phyloP scores from a whole-genome alignment of 2,797 vertebrate species.

The Zalophus californianus region DNA sequence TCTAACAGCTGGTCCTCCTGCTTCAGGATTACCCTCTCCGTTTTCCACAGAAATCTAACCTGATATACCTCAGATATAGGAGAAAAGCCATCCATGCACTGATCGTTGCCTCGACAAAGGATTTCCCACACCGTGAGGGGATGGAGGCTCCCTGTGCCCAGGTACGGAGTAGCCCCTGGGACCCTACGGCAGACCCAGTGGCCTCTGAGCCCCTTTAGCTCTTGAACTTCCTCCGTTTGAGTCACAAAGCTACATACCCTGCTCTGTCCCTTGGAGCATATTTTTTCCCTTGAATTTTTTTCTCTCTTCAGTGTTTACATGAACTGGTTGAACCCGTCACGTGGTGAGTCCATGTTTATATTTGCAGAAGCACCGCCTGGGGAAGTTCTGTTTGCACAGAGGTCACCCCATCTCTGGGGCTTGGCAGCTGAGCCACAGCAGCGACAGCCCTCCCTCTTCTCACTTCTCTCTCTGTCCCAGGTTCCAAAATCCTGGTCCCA shows the following conservation, averaged over 20 bases:
- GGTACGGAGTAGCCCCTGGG: not conserved
- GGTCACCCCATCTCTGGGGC: conserved; percentile 86
- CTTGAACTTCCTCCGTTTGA: conserved; percentile 74
- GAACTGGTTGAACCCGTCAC: conserved; percentile 88
- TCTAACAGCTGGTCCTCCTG: not conserved
- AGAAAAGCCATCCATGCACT: not conserved
- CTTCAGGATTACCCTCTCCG: not conserved
- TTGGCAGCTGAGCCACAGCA: conserved; percentile 83
- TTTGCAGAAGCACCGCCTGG: conserved; percentile 86
- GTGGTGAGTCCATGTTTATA: conserved; percentile 87
- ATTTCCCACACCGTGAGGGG: not conserved
- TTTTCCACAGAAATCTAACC: not conserved
- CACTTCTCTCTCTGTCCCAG: conserved; percentile 68
- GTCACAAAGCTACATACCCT: conserved; percentile 35
- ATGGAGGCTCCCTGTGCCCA: not conserved
- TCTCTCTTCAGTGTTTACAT: conserved; percentile 85
- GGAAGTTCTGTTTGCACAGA: conserved; percentile 87
- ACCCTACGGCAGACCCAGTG: not conserved
- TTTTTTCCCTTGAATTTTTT: conserved; percentile 70
- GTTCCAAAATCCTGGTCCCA: conserved; percentile 53
- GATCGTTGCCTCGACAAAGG: not conserved
- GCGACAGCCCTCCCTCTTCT: conserved; percentile 43
- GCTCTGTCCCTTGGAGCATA: conserved; percentile 36
- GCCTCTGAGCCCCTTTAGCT: conserved; percentile 41
- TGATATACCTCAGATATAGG: not conserved